Percentiles rank a stretch among this genome's conserved stretches.
These are phyloP conservation scores for Drosophila prosaltans DNA, from an alignment of 1,140 invertebrate species.

Conservation along the genomic window DNA sequence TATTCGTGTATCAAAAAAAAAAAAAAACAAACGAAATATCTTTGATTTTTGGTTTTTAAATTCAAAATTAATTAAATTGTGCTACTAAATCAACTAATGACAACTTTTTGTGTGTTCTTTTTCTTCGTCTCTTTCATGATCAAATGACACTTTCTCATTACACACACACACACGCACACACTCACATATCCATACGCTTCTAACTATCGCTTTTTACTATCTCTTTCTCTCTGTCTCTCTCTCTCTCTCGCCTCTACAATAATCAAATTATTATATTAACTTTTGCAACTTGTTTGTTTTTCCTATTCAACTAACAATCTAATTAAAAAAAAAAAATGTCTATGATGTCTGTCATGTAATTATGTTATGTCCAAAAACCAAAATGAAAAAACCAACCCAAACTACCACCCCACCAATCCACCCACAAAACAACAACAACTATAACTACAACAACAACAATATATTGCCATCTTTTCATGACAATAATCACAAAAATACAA, in stretches of 20 bases:
- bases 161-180: constrained; percentile 25
- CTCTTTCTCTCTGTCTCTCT: not conserved
- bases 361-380: constrained; percentile 44
- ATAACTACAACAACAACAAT: constrained; percentile 35
- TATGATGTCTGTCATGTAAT: constrained; percentile 59
- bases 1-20: too few relatives aligned
- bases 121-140: constrained; percentile 79
- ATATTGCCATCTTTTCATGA: too few relatives aligned
- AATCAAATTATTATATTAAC: constrained; percentile 47
- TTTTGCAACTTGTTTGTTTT: constrained; percentile 63
- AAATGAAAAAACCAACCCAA: constrained; percentile 3
- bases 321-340: constrained; percentile 36
- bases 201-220: constrained; percentile 29
- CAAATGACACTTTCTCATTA: constrained; percentile 47
- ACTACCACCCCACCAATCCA: constrained; percentile 19
- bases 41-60: not conserved
- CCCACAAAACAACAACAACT: constrained; percentile 22
- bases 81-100: constrained; percentile 67
- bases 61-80: constrained; percentile 57
- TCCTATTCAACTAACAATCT: constrained; percentile 50
- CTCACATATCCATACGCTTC: constrained; percentile 56
- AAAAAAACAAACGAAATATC: not conserved
- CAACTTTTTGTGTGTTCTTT: constrained; percentile 73
- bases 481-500: constrained; percentile 1
- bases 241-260: constrained; percentile 12